Evolutionary conservation across 2,888 invertebrate species (phyloP).

Genomic region (Drosophila rellima): DNA sequence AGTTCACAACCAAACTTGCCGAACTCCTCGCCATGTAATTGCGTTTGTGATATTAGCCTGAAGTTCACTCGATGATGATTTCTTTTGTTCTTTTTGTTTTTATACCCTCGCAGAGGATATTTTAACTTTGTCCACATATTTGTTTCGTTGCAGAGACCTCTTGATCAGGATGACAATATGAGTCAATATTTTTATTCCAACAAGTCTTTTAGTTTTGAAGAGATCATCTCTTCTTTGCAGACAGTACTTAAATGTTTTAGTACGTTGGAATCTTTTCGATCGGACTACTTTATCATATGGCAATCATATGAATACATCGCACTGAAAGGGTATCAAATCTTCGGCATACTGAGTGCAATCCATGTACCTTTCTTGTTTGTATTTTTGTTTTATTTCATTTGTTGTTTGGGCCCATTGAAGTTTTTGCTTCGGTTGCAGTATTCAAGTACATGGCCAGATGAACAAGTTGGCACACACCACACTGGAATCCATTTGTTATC

Average conservation of each 20-base stretch:
- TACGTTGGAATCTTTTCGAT: too few species aligned
- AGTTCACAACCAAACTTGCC: constrained; percentile 6
- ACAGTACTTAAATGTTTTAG: too few species aligned
- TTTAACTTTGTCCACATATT: not conserved
- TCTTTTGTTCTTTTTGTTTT: constrained; percentile 19
- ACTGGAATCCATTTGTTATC: not conserved
- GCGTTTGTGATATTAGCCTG: constrained; percentile 81
- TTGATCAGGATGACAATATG: too few species aligned
- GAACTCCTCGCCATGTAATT: constrained; percentile 71
- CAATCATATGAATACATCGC: not conserved
- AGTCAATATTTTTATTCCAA: too few species aligned
- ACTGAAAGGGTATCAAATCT: not conserved
- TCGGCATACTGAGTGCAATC: not conserved
- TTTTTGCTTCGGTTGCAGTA: constrained; percentile 67
- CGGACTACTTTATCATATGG: not conserved
- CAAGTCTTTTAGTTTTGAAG: too few species aligned
- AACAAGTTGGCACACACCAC: constrained; percentile 2
- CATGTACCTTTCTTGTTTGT: constrained; percentile 5
- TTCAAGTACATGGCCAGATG: constrained; percentile 66
- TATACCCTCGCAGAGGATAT: not conserved
- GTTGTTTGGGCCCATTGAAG: constrained; percentile 59
- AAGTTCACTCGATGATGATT: constrained; percentile 65
- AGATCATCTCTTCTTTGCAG: too few species aligned
- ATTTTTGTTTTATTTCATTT: constrained; percentile 24
- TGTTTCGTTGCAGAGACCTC: too few species aligned